These are phyloP conservation scores for Rynchops niger DNA, from an alignment of 2,113 vertebrate genomes.

Conservation along the genomic window DNA sequence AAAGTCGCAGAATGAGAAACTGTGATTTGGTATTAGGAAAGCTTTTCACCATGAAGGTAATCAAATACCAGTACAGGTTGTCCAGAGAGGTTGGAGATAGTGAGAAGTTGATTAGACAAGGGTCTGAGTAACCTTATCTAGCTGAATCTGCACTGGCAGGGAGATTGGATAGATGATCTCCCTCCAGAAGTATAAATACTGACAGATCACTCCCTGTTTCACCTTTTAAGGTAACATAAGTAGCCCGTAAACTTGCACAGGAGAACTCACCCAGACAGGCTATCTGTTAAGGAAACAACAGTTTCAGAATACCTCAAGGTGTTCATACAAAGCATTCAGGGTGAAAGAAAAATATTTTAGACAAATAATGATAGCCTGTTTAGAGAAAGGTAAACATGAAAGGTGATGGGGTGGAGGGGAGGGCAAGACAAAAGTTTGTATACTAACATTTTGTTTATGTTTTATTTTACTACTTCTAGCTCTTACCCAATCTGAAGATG, in stretches of 20 bases:
- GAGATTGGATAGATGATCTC: background rate
- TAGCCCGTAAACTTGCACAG: background rate
- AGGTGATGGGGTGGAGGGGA: accelerated
- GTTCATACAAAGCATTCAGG: background rate
- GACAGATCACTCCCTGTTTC: background rate
- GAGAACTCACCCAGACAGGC: background rate
- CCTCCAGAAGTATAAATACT: background rate
- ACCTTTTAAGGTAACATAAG: background rate
- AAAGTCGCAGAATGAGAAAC: background rate
- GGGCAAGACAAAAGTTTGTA: background rate
- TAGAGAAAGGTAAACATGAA: background rate
- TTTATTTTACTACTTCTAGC: background rate
- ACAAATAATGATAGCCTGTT: background rate
- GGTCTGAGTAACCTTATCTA: background rate
- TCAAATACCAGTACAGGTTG: background rate
- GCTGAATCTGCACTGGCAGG: background rate
- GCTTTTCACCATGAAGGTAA: background rate
- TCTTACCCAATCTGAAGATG: background rate
- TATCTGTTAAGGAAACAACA: background rate
- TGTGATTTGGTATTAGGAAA: background rate
- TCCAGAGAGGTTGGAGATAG: background rate
- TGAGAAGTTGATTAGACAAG: background rate
- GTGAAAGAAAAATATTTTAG: background rate
- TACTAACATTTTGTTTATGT: background rate
- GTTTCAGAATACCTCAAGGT: background rate